These are phyloP conservation scores for Lycaena phlaeas DNA, from an alignment of 2,888 invertebrate species.

Conservation along the genomic window DNA sequence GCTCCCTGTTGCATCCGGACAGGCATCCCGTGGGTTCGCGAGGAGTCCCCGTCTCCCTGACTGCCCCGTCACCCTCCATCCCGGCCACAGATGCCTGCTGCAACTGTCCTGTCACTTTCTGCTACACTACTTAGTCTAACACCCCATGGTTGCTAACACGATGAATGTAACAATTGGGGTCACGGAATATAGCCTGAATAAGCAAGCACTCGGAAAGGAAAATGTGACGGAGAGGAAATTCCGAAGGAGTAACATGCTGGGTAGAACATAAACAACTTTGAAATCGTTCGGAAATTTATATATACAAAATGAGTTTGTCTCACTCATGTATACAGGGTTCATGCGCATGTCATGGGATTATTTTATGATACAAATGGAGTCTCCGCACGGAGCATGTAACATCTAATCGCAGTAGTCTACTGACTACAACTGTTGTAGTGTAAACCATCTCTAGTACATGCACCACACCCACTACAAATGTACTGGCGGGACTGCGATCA, in stretches of 20 bases:
- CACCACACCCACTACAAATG: slow-evolving; percentile 46
- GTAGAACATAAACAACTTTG: neutral
- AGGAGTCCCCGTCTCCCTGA: slow-evolving; percentile 71
- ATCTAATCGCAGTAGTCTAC: neutral
- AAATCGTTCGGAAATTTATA: too few species aligned
- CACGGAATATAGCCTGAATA: neutral
- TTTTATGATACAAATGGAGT: neutral
- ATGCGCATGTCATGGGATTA: neutral
- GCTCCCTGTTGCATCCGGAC: slow-evolving; percentile 80
- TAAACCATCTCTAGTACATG: slow-evolving; percentile 37
- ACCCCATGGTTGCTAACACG: slow-evolving; percentile 8
- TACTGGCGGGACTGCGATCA: slow-evolving; percentile 69
- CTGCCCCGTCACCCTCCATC: slow-evolving; percentile 64
- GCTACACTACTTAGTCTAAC: slow-evolving; percentile 21
- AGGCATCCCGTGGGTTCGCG: slow-evolving; percentile 77
- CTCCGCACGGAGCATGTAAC: neutral
- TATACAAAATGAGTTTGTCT: too few species aligned
- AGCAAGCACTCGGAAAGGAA: neutral
- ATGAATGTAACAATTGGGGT: too few species aligned
- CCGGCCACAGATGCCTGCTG: slow-evolving; percentile 70
- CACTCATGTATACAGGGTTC: neutral
- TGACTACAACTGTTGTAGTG: neutral
- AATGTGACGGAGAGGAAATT: neutral
- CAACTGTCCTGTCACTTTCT: slow-evolving; percentile 54
- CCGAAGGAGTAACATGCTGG: neutral